Percentiles rank a stretch among this genome's conserved stretches.
Conservation (phyloP, 2,888 invertebrate species). For the Hanleya hanleyi region DNA sequence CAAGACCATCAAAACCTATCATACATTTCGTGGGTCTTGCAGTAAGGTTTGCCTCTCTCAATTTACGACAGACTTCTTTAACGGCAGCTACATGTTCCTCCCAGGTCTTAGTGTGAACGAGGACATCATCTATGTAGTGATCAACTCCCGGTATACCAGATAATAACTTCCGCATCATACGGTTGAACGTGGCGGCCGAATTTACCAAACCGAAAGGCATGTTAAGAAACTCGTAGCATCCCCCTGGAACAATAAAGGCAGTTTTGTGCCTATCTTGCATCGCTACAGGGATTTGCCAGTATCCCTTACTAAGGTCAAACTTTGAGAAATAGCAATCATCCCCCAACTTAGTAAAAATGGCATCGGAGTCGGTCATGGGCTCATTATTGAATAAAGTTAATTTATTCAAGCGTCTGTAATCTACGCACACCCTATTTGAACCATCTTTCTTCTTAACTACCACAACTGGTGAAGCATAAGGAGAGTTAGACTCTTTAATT, state of each 20-base stretch:
- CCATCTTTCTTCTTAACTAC: not conserved
- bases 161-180: too few relatives aligned
- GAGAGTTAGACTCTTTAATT: too few relatives aligned
- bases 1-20: too few relatives aligned
- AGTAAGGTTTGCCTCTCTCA: not conserved
- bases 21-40: not conserved
- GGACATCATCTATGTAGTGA: not conserved
- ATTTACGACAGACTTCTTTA: not conserved
- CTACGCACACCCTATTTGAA: too few relatives aligned
- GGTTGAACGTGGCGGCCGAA: not conserved
- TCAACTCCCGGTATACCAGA: too few relatives aligned
- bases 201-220: not conserved
- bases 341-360: not conserved
- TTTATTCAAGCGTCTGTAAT: too few relatives aligned
- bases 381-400: too few relatives aligned
- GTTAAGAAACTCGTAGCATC: conserved; percentile 1
- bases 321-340: not conserved
- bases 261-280: not conserved
- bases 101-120: not conserved
- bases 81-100: not conserved
- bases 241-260: conserved; percentile 14
- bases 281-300: not conserved
- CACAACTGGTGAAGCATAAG: not conserved
- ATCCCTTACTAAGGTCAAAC: not conserved
- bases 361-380: too few relatives aligned